phyloP scores from a whole-genome alignment of 2,113 vertebrate species.

The Suricata suricatta region DNA sequence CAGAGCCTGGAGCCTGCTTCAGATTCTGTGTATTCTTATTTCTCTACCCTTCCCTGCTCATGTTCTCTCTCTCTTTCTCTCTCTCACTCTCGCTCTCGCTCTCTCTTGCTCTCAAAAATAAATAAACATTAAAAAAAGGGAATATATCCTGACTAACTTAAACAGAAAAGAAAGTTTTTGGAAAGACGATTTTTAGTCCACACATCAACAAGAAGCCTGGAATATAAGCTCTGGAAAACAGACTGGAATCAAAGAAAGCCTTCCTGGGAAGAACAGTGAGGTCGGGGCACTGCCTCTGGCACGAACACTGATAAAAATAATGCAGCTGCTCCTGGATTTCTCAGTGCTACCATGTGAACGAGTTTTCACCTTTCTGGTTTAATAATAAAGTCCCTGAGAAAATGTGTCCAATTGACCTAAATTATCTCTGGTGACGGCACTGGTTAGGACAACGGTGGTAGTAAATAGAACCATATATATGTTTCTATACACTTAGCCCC shows the following conservation, averaged over 20 bases:
- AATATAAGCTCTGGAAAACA: background rate
- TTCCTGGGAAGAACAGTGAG: background rate
- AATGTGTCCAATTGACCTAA: background rate
- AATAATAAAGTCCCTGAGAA: background rate
- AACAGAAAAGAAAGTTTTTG: background rate
- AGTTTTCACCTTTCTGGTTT: background rate
- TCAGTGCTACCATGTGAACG: background rate
- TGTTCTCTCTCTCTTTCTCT: too few relatives aligned
- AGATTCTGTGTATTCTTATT: too few relatives aligned
- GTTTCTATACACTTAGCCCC: background rate
- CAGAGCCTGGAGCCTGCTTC: too few relatives aligned
- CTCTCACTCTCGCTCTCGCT: too few relatives aligned
- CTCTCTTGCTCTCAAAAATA: too few relatives aligned
- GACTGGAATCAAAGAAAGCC: background rate
- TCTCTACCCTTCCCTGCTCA: too few relatives aligned
- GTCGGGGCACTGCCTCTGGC: background rate
- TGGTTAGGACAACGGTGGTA: background rate
- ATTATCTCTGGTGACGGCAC: background rate
- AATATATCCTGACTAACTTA: background rate
- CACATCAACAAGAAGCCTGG: background rate
- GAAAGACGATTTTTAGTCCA: background rate
- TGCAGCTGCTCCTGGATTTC: background rate
- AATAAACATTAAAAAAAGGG: background rate
- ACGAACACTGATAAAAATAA: rapidly evolving
- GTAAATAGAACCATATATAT: background rate